These are phyloP conservation scores for Eudorcas thomsonii DNA, from an alignment of 2,113 vertebrate genomes.

Conservation along the genomic window DNA sequence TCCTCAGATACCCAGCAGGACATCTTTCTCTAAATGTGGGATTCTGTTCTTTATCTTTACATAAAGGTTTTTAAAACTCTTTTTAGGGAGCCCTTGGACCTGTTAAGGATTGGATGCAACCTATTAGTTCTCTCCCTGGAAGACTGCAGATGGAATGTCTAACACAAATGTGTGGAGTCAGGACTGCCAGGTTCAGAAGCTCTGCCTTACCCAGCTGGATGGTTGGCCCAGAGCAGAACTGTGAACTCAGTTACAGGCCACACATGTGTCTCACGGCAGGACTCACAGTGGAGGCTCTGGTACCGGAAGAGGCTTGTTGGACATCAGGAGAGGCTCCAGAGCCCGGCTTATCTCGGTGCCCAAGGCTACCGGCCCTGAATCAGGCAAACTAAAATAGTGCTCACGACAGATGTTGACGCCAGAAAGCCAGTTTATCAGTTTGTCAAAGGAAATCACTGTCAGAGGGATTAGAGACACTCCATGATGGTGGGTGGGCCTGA, in stretches of 20 bases:
- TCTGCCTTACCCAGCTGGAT: background rate
- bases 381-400: background rate
- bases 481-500: background rate
- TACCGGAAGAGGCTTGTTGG: background rate
- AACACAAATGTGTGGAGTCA: background rate
- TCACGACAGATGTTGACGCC: accelerated
- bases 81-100: background rate
- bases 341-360: background rate
- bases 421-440: background rate
- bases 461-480: background rate
- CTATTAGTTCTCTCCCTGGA: background rate
- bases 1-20: background rate
- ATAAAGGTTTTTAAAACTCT: background rate
- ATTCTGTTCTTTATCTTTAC: background rate
- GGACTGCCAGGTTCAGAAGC: background rate
- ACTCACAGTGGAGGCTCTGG: background rate
- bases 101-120: background rate
- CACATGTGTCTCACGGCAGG: accelerated
- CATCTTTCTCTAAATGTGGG: background rate
- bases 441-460: background rate
- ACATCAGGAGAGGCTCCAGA: background rate
- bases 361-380: background rate
- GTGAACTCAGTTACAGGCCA: background rate
- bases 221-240: accelerated
- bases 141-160: background rate